Conservation (phyloP, 2,113 vertebrate genomes). For the Rhea americana region DNA sequence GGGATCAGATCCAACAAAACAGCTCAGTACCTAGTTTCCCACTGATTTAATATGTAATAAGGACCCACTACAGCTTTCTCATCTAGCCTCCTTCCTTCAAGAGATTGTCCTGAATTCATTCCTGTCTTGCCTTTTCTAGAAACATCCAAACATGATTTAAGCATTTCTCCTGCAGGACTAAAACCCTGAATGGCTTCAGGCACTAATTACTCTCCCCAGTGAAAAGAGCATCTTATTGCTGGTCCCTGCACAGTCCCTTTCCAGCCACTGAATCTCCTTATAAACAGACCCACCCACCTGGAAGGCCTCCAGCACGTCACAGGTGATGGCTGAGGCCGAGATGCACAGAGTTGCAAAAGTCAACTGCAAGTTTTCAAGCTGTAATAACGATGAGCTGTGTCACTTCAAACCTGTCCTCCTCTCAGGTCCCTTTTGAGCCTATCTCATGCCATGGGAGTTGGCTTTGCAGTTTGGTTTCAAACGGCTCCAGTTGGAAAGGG, state of each 20-base stretch:
- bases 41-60: background rate
- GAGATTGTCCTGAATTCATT: no score
- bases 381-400: rapidly evolving
- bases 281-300: rapidly evolving
- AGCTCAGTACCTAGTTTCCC: background rate
- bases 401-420: background rate
- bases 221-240: rapidly evolving
- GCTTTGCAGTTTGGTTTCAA: background rate
- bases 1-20: no score
- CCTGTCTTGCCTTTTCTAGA: background rate
- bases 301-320: background rate
- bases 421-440: background rate
- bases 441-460: background rate
- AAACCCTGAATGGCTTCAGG: background rate
- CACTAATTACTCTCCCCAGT: rapidly evolving
- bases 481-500: background rate
- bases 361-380: rapidly evolving
- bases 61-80: background rate
- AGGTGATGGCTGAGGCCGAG: no score
- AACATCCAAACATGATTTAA: rapidly evolving
- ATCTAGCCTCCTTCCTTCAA: background rate
- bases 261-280: rapidly evolving
- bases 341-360: background rate
- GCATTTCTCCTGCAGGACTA: rapidly evolving
- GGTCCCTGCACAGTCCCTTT: rapidly evolving